Evolutionary conservation across 2,888 invertebrate genomes (phyloP), one percentile per base, ranked within the genome.

Genomic region (Taphrorychus bicolor): DNA sequence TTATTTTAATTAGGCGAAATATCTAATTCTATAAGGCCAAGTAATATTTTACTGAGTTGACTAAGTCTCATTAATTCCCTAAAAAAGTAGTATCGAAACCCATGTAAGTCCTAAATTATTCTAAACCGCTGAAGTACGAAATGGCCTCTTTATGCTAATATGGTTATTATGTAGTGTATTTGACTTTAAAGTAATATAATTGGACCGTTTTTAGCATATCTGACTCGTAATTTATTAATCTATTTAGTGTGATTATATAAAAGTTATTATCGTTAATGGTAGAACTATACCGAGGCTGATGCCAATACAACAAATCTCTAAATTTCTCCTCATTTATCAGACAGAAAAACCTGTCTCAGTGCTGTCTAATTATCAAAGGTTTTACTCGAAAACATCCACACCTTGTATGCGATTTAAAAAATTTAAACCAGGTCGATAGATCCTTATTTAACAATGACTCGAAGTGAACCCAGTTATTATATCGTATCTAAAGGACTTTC

Each of bases 401-500:
- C 32, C 11, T 3, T 3, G 11, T 7, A 11, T 32, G 11, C 32
- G 9, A 32, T 3, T 32, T 9, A 32, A 32, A 32, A n/a, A n/a
- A 32, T n/a, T 5, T 45, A 17, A 45, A 45, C 16, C 45, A 45
- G 45, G 45, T 45, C 45, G 45, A 32, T 45, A 45, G 9, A 4
- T 45, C 18, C 11, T 45, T 45, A 45, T 45, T 45, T 45, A 45
- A 52, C 45, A 56, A 56, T 56, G 17, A 56, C 40, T 54, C 42
- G 42, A 42, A 51, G 32, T 23, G 22, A 14, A 45, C 41, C 56
- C 19, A 48, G 48, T 63, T 57, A 24, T 49, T 23, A 21, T 14
- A 45, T 4, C 11, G 1, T 22, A 59, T 23, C 9, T 53, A 23
- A 21, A 65, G 23, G 52, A 65, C 65, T 65, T 65, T 65, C 65